Evolutionary conservation across 2,888 invertebrate species (phyloP).

Genomic region (Oeneis ivallda): DNA sequence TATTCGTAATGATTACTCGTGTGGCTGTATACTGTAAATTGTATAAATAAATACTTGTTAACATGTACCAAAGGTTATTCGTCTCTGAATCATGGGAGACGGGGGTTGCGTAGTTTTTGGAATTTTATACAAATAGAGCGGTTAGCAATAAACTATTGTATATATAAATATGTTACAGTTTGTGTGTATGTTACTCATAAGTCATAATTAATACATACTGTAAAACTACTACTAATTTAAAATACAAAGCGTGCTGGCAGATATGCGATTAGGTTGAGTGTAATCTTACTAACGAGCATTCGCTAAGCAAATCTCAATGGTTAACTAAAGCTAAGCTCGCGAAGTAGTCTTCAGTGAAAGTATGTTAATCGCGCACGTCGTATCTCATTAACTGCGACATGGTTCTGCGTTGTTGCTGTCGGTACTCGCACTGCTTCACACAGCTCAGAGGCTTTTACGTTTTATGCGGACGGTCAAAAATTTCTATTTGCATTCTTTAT

Average conservation of each 20-base stretch:
- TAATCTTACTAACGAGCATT: not conserved
- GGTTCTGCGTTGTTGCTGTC: constrained; percentile 9
- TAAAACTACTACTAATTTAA: too few species aligned
- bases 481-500: constrained; percentile 27
- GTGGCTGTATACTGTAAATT: too few species aligned
- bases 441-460: not conserved
- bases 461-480: constrained; percentile 10
- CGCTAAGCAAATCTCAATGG: not conserved
- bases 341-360: constrained; percentile 25
- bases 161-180: too few species aligned
- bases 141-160: not conserved
- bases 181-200: too few species aligned
- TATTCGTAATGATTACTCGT: too few species aligned
- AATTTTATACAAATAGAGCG: constrained; percentile 1
- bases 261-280: not conserved
- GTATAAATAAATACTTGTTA: too few species aligned
- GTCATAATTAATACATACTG: too few species aligned
- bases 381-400: constrained; percentile 24
- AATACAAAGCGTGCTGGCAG: not conserved
- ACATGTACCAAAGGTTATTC: not conserved
- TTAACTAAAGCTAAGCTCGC: not conserved
- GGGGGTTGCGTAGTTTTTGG: not conserved
- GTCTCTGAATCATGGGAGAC: not conserved
- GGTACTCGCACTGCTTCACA: not conserved
- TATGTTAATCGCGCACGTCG: constrained; percentile 21